A percentile compares a stretch with the other conserved stretches of the same genome.
Evolutionary conservation across 2,113 vertebrate genomes (phyloP).

Genomic region (Pachycephala philippinensis): DNA sequence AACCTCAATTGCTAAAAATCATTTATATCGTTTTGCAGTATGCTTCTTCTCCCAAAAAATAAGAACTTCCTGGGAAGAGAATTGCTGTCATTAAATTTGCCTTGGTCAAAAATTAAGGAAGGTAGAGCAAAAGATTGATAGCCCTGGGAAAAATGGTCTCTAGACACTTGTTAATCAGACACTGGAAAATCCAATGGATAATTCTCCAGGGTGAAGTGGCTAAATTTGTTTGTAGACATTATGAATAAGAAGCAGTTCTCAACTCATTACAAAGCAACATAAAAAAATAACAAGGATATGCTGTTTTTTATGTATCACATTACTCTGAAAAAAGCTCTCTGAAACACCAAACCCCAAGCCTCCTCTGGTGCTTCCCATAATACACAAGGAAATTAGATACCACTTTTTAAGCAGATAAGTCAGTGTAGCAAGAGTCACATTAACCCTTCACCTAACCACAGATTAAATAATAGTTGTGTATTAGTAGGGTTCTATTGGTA

Average conservation of each 20-base stretch:
- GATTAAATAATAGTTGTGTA: not conserved
- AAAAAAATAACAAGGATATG: slow-evolving; percentile 12
- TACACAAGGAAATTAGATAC: not conserved
- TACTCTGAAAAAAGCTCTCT: not conserved
- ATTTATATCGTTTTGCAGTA: not conserved
- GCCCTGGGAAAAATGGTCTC: slow-evolving; percentile 44
- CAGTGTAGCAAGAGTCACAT: not conserved
- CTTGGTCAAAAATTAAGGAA: slow-evolving; percentile 48
- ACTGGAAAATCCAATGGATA: slow-evolving; percentile 51
- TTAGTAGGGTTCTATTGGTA: not conserved
- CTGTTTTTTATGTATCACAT: not conserved
- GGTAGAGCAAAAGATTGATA: slow-evolving; percentile 38
- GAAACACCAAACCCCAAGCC: not conserved
- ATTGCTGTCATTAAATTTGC: slow-evolving; percentile 26
- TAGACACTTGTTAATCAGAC: slow-evolving; percentile 60
- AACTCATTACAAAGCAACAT: slow-evolving; percentile 43
- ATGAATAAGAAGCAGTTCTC: slow-evolving; percentile 51
- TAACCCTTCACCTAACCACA: slow-evolving; percentile 16
- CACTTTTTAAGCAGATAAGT: slow-evolving; percentile 26
- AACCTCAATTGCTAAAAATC: not conserved
- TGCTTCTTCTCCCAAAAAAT: not conserved
- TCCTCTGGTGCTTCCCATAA: not conserved
- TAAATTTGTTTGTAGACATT: slow-evolving; percentile 64
- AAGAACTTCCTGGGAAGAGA: not conserved
- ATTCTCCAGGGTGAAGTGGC: slow-evolving; percentile 44